Evolutionary conservation across 2,888 invertebrate genomes (phyloP), one percentile per base, ranked within the genome.

Genomic region (Sepioteuthis lessoniana): DNA sequence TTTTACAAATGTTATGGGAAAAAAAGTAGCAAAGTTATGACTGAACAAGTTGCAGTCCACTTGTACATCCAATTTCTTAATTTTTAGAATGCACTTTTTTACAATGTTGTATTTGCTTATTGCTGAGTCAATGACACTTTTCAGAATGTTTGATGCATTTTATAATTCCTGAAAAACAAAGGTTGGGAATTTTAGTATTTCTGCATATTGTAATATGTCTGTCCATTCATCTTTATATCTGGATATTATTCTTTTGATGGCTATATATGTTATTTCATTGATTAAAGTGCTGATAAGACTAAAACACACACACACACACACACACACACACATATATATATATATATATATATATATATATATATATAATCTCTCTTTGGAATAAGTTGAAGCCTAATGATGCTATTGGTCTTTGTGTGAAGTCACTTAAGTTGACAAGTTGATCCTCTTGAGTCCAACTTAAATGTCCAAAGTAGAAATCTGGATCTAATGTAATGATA

Each of bases 341-440:
- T 42, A 42, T 42, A 42, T 42, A 42, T 19, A 50, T 21, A 50
- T 50, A 19, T 16, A 19, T 19, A 21, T 50, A 16, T 19, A 50
- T 21, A 21, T 21, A 19, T 19, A 47, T 19, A 47, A 16, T 19
- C 47, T 19, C 47, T 25, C 50, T 55, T 55, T 55, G 55, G 55
- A 55, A 55, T 55, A 55, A 25, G 55, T 55, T 55, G 25, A 55
- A 25, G 25, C 25, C 21, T 55, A 55, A 55, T 55, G 55, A 25
- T 55, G 21, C 55, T 1, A 76, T n/a, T 55, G 16, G 8, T 16
- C 13, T 76, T 60, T 76, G n/a, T n/a, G 10, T 76, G n/a, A 76
- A 76, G 76, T 76, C n/a, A n/a, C 76, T 76, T 76, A n/a, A n/a
- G 76, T n/a, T 76, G 76, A 76, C n/a, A 16, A 76, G n/a, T 76